phyloP scores from a whole-genome alignment of 2,113 vertebrate species.

The Mohoua ochrocephala region DNA sequence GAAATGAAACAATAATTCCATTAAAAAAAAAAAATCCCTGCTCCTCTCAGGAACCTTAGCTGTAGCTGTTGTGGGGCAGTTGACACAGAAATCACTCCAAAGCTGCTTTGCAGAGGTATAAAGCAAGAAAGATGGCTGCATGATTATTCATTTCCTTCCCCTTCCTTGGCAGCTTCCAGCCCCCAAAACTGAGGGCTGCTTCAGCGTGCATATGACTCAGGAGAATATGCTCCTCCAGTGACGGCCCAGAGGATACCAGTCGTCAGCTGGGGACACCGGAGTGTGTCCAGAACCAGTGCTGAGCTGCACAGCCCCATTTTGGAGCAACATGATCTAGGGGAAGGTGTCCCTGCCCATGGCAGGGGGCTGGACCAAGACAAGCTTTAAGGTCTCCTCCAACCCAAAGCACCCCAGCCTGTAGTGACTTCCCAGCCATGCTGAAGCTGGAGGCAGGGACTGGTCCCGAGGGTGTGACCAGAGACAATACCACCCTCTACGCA shows the following conservation, averaged over 20 bases:
- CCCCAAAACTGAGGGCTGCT: background rate
- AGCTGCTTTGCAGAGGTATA: background rate
- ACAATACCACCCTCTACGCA: background rate
- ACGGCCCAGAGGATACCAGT: background rate
- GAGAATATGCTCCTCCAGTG: background rate
- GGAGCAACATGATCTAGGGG: fast-evolving
- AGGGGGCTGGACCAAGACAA: background rate
- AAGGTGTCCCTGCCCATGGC: background rate
- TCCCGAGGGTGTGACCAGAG: background rate
- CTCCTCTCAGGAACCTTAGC: background rate
- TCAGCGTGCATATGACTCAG: background rate
- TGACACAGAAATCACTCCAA: background rate
- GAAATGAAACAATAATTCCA: background rate
- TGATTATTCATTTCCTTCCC: background rate
- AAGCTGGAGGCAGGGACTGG: background rate
- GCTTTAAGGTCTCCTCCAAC: background rate
- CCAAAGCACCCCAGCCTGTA: background rate
- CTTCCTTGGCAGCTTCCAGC: background rate
- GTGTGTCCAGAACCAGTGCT: background rate
- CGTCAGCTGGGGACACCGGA: background rate
- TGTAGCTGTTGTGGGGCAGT: background rate
- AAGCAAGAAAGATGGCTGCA: background rate
- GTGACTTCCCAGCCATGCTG: background rate
- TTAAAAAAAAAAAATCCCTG: background rate
- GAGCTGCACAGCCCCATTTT: background rate